These are phyloP conservation scores for Cataglyphis cursor DNA, from an alignment of 2,888 invertebrate genomes.

Conservation along the genomic window DNA sequence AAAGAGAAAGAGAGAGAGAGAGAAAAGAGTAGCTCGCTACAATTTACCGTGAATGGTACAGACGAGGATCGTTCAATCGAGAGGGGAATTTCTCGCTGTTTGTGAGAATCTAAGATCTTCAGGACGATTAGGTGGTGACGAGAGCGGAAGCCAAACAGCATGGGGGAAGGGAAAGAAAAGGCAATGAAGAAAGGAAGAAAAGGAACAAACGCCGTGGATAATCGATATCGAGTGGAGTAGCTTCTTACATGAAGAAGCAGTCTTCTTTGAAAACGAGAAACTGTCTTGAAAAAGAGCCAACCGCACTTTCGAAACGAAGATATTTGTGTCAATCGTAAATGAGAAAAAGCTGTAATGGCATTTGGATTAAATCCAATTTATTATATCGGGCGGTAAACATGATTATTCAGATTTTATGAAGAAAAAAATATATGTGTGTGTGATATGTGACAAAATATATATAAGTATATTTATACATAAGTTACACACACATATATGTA, in stretches of 20 bases:
- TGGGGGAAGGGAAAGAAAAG: conserved; percentile 20
- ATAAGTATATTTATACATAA: background rate
- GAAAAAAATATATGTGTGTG: background rate
- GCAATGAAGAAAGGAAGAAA: background rate
- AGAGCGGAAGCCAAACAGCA: conserved; percentile 31
- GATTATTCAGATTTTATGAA: background rate
- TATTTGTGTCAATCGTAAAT: background rate
- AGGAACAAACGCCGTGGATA: background rate
- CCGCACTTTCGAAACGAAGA: conserved; percentile 8
- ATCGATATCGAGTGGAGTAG: conserved; percentile 43
- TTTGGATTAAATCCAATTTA: conserved; percentile 17
- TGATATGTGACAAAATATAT: background rate
- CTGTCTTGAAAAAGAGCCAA: conserved; percentile 1
- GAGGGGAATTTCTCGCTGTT: conserved; percentile 19
- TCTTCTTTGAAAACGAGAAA: conserved; percentile 21
- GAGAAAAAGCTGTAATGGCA: conserved; percentile 5
- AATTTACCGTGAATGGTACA: conserved; percentile 8
- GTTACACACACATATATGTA: too few relatives aligned
- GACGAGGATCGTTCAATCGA: background rate
- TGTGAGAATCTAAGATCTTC: conserved; percentile 9
- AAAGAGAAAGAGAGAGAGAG: background rate
- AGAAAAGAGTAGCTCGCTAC: background rate
- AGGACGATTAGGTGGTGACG: background rate
- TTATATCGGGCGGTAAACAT: background rate
- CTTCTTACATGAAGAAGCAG: conserved; percentile 20